Conservation (phyloP, 2,888 invertebrate genomes). For the Meandrusa payeni region DNA sequence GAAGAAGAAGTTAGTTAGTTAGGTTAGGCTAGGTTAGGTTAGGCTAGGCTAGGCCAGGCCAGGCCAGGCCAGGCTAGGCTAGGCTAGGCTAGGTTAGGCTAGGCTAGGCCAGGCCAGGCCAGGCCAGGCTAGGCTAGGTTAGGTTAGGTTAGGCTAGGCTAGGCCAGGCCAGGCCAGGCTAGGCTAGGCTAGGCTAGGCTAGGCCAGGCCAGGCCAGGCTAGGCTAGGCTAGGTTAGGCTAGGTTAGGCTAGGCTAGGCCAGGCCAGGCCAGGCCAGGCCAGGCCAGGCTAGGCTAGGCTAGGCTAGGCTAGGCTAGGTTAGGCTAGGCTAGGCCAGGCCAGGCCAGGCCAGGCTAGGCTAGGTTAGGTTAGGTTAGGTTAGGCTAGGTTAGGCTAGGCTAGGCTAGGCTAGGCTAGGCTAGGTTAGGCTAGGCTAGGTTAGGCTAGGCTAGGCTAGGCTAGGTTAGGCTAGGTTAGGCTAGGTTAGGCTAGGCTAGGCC, state of each 20-base stretch:
- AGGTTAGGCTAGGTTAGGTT: no score
- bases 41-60: no score
- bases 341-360: conserved; percentile 29
- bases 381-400: conserved; percentile 25
- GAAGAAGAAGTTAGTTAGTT: no score
- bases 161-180: no score
- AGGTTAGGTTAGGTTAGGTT: conserved; percentile 26
- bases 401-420: conserved; percentile 27
- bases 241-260: conserved; percentile 28
- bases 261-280: conserved; percentile 28
- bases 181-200: no score
- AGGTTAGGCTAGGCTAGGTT: conserved; percentile 29
- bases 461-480: conserved; percentile 27
- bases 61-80: no score
- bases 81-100: no score
- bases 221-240: conserved; percentile 24
- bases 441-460: conserved; percentile 28
- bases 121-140: no score
- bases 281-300: conserved; percentile 22
- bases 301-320: conserved; percentile 28
- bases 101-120: no score
- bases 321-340: conserved; percentile 27
- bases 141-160: no score
- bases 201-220: no score
- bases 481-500: conserved; percentile 27